Conservation (phyloP, 2,888 invertebrate genomes). For the Ametastegia equiseti region DNA sequence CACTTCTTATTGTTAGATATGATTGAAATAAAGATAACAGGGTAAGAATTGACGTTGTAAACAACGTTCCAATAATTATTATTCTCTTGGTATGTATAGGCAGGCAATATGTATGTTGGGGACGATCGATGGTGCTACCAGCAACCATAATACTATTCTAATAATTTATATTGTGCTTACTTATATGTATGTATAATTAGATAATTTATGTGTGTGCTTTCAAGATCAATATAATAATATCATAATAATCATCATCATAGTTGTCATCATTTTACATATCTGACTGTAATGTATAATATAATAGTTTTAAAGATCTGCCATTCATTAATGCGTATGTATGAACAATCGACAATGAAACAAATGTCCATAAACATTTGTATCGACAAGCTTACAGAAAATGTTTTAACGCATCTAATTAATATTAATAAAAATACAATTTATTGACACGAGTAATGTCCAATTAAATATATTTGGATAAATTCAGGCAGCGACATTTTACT, state of each 20-base stretch:
- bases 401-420: not conserved
- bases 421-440: not conserved
- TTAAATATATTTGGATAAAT: too few species aligned
- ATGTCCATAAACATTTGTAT: not conserved
- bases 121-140: constrained; percentile 64
- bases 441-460: too few species aligned
- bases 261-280: not conserved
- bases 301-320: constrained; percentile 22
- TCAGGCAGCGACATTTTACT: too few species aligned
- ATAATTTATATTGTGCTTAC: constrained; percentile 63
- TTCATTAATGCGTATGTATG: constrained; percentile 6
- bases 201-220: constrained; percentile 51
- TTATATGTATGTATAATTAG: constrained; percentile 58
- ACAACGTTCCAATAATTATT: constrained; percentile 54
- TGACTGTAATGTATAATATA: too few species aligned
- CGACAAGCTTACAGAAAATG: not conserved
- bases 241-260: not conserved
- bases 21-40: too few species aligned
- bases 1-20: not conserved
- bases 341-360: not conserved
- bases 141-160: constrained; percentile 66
- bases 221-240: constrained; percentile 39
- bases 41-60: constrained; percentile 46
- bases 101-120: constrained; percentile 66
- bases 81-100: constrained; percentile 50